These are phyloP conservation scores for Galeruca laticollis DNA, from an alignment of 2,888 invertebrate genomes.

Conservation along the genomic window DNA sequence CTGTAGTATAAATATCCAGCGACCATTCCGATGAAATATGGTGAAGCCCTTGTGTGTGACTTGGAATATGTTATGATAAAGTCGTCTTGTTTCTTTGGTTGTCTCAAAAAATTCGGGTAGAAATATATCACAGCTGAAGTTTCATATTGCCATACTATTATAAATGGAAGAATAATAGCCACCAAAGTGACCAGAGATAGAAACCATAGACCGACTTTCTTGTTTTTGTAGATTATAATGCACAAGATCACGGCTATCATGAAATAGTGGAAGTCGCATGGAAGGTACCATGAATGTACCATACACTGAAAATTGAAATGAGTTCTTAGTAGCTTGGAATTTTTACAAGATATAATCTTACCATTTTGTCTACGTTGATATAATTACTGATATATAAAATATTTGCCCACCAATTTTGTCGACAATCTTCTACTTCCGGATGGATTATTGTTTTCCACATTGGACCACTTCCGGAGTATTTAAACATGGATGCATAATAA, in stretches of 20 bases:
- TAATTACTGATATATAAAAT: conserved; percentile 74
- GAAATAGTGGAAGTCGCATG: conserved; percentile 79
- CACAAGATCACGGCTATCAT: conserved; percentile 68
- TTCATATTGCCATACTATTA: conserved; percentile 67
- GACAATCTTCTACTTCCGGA: conserved; percentile 69
- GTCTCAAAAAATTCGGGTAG: conserved; percentile 69
- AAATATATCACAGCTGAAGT: conserved; percentile 70
- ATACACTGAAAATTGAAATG: conserved; percentile 70
- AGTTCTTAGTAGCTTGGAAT: not conserved
- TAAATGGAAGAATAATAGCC: conserved; percentile 68
- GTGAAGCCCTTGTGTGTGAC: conserved; percentile 71
- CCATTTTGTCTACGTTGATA: conserved; percentile 70
- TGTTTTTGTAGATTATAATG: conserved; percentile 65
- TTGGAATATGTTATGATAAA: conserved; percentile 71
- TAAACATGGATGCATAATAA: conserved; percentile 69
- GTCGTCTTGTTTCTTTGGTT: conserved; percentile 68
- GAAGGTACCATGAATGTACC: conserved; percentile 76
- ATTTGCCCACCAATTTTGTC: conserved; percentile 74
- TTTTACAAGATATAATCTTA: conserved; percentile 58
- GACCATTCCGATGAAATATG: conserved; percentile 72
- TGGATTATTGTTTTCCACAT: conserved; percentile 70
- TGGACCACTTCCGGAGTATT: conserved; percentile 72
- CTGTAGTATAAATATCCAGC: conserved; percentile 68
- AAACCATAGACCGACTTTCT: conserved; percentile 63
- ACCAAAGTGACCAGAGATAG: conserved; percentile 61